phyloP scores from a whole-genome alignment of 2,888 invertebrate species.

The Tillus elongatus region DNA sequence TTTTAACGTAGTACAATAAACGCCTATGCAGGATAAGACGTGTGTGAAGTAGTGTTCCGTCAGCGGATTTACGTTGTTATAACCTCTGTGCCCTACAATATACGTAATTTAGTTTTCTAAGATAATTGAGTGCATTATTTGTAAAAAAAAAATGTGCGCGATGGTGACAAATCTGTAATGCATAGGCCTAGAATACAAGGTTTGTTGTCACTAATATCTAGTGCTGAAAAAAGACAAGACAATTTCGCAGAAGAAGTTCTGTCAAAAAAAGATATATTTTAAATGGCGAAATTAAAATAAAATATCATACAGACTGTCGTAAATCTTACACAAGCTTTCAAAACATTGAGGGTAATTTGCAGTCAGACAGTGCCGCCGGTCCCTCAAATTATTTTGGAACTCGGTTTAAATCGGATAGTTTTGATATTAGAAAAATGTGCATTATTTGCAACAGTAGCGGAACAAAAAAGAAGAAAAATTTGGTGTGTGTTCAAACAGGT shows the following conservation, averaged over 20 bases:
- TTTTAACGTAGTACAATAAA: too few species aligned
- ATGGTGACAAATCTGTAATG: neutral
- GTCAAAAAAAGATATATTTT: too few species aligned
- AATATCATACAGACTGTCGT: conserved; percentile 3
- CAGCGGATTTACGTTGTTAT: too few species aligned
- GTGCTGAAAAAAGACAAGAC: conserved; percentile 6
- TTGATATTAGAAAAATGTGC: conserved; percentile 14
- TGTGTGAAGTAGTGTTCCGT: too few species aligned
- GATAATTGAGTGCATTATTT: too few species aligned
- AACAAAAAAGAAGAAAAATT: conserved; percentile 12
- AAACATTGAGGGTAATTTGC: conserved; percentile 1
- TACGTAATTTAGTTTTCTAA: too few species aligned
- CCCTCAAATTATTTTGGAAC: neutral
- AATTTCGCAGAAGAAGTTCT: too few species aligned
- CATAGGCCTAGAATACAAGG: conserved; percentile 4
- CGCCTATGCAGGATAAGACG: too few species aligned
- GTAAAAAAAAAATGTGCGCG: too few species aligned
- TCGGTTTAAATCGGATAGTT: neutral
- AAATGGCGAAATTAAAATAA: conserved; percentile 5
- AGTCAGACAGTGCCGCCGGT: neutral
- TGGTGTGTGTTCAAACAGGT: conserved; percentile 3
- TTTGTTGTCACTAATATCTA: conserved; percentile 3
- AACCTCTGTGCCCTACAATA: too few species aligned
- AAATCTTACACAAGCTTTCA: conserved; percentile 5
- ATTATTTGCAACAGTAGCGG: conserved; percentile 15